Conservation (phyloP, 2,888 invertebrate genomes). For the Pherbina coryleti region DNA sequence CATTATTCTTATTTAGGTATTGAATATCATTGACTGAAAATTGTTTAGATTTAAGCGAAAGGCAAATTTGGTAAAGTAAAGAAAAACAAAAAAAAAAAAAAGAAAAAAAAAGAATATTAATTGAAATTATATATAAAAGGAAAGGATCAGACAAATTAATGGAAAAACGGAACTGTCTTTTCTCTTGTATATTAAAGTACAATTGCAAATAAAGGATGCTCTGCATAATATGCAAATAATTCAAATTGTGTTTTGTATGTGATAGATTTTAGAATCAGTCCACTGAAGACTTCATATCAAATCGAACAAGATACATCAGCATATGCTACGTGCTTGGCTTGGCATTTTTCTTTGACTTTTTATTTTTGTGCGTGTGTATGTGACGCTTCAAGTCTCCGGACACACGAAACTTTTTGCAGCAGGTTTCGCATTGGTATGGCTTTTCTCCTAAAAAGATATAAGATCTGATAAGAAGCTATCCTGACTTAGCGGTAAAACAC, state of each 20-base stretch:
- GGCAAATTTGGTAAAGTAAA: constrained; percentile 25
- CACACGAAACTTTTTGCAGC: constrained; percentile 86
- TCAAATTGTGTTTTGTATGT: not conserved
- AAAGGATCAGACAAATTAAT: constrained; percentile 12
- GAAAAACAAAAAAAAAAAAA: constrained; percentile 24
- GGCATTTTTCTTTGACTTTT: constrained; percentile 39
- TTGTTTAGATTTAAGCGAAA: constrained; percentile 39
- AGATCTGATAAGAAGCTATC: not conserved
- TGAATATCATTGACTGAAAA: constrained; percentile 66
- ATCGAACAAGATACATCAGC: not conserved
- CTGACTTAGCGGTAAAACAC: not conserved
- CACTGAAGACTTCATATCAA: not conserved
- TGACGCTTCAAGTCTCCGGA: constrained; percentile 88
- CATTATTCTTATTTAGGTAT: constrained; percentile 40
- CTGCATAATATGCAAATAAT: constrained; percentile 53
- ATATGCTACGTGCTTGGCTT: not conserved
- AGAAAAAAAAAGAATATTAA: constrained; percentile 25
- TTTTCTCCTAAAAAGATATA: constrained; percentile 74
- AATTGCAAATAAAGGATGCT: constrained; percentile 60
- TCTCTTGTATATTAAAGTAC: constrained; percentile 51
- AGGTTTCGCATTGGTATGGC: constrained; percentile 81
- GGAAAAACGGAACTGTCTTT: constrained; percentile 21
- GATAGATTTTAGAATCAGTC: constrained; percentile 23
- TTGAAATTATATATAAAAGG: constrained; percentile 23
- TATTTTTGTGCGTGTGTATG: constrained; percentile 76